Base-by-base conservation (phyloP, 2,888 invertebrate genomes). In the Microplitis deprimator region DNA sequence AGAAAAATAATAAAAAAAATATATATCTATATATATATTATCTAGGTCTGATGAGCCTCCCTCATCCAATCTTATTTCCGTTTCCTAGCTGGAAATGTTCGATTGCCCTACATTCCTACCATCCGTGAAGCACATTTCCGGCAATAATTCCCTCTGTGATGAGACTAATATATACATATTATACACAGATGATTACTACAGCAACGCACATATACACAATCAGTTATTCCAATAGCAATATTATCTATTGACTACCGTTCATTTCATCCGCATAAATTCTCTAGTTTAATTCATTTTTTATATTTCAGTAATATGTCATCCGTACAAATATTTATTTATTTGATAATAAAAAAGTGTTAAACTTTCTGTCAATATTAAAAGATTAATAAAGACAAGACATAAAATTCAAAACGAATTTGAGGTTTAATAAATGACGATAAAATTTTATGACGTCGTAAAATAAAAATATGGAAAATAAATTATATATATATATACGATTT, bases 91-190 rank as follows among this genome's bases (percentile, higher is more conserved):
- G 29, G 8, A 38, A 29, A 20, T 60, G 38, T 70, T 38, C 70
- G 6, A 60, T 70, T 70, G 70, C 38, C 38, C 70, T 59, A 70
- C 60, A 70, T 60, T 60, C 50, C 17, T 29, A 29, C 29, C 50
- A 69, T 50, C 41, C 50, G 50, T 10, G 7, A 41, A 50, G 40
- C 41, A 60, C 59, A 70, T 70, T 59, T 59, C 70, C 70, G n/a
- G 20, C 59, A 60, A 61, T 70, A 60, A 70, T 70, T 70, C 4
- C 59, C 59, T 29, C 50, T 38, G 70, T 70, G 70, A 70, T 20
- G 38, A 38, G 8, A 8, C 38, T 10, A 61, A 39, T 39, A 6
- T 61, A 38, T 60, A 50, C 50, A 50, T 50, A 8, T 8, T 8
- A 50, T 50, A 50, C 13, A 13, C 8, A 50, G 60, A 70, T 70